Evolutionary conservation across 2,797 vertebrate species (phyloP).

Genomic region (Hozukius guyotensis): DNA sequence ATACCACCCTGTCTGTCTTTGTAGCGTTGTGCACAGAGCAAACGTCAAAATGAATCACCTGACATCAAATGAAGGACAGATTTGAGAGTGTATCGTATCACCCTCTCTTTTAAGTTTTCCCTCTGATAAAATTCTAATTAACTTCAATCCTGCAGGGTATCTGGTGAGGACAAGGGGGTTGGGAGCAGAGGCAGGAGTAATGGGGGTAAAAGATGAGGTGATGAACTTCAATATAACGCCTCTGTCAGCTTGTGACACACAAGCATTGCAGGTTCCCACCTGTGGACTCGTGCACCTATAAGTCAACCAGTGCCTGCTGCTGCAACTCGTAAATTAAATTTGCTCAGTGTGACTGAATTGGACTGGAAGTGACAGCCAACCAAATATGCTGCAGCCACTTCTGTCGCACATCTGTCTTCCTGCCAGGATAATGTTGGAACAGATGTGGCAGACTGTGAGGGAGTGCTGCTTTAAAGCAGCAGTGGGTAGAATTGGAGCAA

Average conservation of each 20-base stretch:
- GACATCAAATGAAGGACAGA: constrained; percentile 67
- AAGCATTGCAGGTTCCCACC: not conserved
- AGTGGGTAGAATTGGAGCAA: no score
- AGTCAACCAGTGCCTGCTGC: not conserved
- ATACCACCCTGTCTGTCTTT: constrained; percentile 28
- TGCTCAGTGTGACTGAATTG: not conserved
- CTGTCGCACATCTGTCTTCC: constrained; percentile 25
- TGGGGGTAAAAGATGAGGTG: constrained; percentile 1
- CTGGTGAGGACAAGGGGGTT: constrained; percentile 13
- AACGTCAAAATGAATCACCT: constrained; percentile 48
- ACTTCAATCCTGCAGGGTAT: constrained; percentile 43
- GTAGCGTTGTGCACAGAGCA: constrained; percentile 14
- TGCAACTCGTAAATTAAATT: not conserved
- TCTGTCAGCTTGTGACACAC: constrained; percentile 14
- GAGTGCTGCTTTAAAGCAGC: not conserved
- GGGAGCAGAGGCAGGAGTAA: not conserved
- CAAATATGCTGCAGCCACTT: constrained; percentile 7
- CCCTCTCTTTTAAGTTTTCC: constrained; percentile 67
- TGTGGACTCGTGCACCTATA: not conserved
- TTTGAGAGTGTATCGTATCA: constrained; percentile 27
- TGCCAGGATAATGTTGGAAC: constrained; percentile 11
- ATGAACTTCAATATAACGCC: not conserved
- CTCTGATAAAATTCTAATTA: constrained; percentile 77
- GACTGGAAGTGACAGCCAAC: constrained; percentile 12
- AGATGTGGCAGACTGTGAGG: constrained; percentile 18